Percentiles rank a stretch among this genome's conserved stretches.
phyloP scores from a whole-genome alignment of 1,140 invertebrate species.

The Diachasmimorpha longicaudata region DNA sequence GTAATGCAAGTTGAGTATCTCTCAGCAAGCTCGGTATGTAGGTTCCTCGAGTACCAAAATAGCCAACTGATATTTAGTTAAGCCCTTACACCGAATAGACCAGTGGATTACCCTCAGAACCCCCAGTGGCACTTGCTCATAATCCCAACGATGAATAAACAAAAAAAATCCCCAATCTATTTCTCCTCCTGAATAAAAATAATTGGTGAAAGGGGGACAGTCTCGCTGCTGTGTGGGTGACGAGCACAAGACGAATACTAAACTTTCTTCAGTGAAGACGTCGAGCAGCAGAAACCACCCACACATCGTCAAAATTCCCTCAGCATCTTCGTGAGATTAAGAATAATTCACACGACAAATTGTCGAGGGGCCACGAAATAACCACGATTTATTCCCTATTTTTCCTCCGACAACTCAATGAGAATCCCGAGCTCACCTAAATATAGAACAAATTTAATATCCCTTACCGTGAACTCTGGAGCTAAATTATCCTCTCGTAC shows the following conservation, averaged over 20 bases:
- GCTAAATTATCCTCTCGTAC: conserved; percentile 44
- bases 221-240: neutral
- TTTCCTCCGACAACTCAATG: conserved; percentile 33
- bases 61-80: conserved; percentile 55
- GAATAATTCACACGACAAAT: neutral
- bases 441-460: conserved; percentile 49
- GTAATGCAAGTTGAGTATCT: conserved; percentile 24
- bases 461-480: conserved; percentile 54
- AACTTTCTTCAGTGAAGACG: neutral
- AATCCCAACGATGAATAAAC: neutral
- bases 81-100: conserved; percentile 18
- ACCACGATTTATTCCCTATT: neutral
- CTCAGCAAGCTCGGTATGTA: conserved; percentile 49
- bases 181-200: neutral
- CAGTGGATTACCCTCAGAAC: neutral
- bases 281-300: neutral
- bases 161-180: neutral
- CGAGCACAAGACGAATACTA: neutral
- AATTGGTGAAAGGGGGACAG: neutral
- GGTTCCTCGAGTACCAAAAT: conserved; percentile 56
- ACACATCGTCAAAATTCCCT: neutral
- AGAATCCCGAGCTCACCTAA: conserved; percentile 40
- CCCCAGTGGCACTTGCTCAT: neutral
- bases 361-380: no score
- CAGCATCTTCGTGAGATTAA: neutral